These are phyloP conservation scores for Microcebus ravelobensis DNA, from an alignment of 2,113 vertebrate genomes.

Conservation along the genomic window DNA sequence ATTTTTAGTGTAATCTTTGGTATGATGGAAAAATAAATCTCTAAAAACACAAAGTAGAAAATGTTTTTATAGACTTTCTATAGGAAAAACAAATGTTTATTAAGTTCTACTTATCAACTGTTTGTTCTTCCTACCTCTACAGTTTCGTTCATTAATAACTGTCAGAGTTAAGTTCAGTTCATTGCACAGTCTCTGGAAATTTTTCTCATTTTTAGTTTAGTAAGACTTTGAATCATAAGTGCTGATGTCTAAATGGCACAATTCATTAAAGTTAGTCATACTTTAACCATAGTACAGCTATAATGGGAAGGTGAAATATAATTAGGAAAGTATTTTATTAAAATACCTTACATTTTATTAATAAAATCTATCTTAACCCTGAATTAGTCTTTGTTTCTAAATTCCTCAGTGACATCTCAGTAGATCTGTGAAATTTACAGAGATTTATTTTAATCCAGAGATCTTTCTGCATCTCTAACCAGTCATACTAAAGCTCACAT, in stretches of 20 bases:
- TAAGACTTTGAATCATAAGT: conserved; percentile 62
- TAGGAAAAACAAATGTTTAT: conserved; percentile 79
- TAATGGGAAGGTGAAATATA: conserved; percentile 43
- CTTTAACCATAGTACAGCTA: conserved; percentile 54
- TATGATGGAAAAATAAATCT: conserved; percentile 52
- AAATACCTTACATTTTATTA: conserved; percentile 49
- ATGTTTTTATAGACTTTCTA: conserved; percentile 65
- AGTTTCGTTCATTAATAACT: conserved; percentile 82
- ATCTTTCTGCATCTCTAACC: background rate
- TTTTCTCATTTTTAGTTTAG: conserved; percentile 80
- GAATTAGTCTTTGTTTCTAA: conserved; percentile 34
- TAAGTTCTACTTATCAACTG: conserved; percentile 77
- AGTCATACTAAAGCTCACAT: background rate
- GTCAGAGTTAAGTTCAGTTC: conserved; percentile 83
- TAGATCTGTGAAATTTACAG: background rate
- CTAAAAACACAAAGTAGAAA: conserved; percentile 70
- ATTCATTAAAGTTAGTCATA: conserved; percentile 69
- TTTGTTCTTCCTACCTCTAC: conserved; percentile 81
- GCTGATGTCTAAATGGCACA: background rate
- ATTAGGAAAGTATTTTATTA: conserved; percentile 44
- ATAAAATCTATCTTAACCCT: conserved; percentile 13
- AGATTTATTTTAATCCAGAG: background rate
- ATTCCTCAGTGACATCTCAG: conserved; percentile 20
- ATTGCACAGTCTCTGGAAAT: conserved; percentile 73
- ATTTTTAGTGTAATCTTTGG: conserved; percentile 6